Conservation (phyloP, 2,888 invertebrate species). For the Lepidocyrtoides sp. region DNA sequence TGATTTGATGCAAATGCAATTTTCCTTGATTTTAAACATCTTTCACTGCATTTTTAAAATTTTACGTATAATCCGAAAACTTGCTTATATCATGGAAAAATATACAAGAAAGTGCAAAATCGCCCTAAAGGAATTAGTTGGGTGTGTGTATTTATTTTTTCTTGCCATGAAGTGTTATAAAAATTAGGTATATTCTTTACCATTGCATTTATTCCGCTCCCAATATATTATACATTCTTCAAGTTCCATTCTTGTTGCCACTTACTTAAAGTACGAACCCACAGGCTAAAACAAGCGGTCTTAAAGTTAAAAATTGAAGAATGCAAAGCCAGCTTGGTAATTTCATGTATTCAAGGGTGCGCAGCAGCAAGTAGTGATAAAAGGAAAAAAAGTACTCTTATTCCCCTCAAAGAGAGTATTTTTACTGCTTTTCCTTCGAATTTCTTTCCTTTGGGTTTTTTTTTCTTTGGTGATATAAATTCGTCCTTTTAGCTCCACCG, state of each 20-base stretch:
- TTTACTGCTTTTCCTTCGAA: background rate
- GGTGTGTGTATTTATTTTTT: no score
- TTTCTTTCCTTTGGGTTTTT: background rate
- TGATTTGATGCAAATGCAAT: no score
- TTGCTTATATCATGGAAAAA: no score
- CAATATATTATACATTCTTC: background rate
- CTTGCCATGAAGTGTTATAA: no score
- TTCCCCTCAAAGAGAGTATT: background rate
- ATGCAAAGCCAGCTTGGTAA: no score
- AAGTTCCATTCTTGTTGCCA: background rate
- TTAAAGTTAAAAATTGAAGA: conserved; percentile 40
- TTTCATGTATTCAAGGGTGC: no score
- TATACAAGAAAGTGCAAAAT: conserved; percentile 33
- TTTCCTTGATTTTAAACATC: no score
- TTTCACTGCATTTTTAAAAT: no score
- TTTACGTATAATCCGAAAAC: no score
- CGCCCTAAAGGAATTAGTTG: conserved; percentile 10
- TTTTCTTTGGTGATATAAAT: background rate
- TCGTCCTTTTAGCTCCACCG: background rate
- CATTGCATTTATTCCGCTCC: background rate
- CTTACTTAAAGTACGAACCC: conserved; percentile 13
- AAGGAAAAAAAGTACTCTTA: background rate
- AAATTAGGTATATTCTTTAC: no score
- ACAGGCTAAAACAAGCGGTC: conserved; percentile 23
- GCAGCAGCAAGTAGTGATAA: no score